These are phyloP conservation scores for Apamea sordens DNA, from an alignment of 2,888 invertebrate species.

Conservation along the genomic window DNA sequence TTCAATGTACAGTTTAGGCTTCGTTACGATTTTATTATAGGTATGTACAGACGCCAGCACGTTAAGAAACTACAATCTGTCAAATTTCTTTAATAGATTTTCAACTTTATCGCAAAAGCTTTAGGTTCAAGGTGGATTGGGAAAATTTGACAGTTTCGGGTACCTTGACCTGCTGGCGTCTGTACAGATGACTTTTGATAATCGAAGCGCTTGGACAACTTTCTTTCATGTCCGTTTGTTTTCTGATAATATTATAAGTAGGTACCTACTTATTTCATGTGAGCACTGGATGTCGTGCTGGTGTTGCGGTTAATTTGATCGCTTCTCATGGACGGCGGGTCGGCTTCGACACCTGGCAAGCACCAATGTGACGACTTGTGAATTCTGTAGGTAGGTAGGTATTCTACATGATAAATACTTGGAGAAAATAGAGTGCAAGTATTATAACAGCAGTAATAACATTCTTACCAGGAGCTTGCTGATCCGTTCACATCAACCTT, in stretches of 20 bases:
- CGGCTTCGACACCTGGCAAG: conserved; percentile 13
- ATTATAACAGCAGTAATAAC: conserved; percentile 4
- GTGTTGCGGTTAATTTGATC: neutral
- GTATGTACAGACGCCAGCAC: neutral
- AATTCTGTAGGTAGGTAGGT: conserved; percentile 25
- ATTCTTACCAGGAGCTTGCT: conserved; percentile 74
- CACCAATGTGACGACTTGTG: conserved; percentile 29
- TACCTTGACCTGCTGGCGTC: too few species aligned
- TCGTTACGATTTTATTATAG: neutral
- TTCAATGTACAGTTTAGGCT: neutral
- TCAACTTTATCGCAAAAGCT: too few species aligned
- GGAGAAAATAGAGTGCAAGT: neutral
- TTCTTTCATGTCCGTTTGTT: neutral
- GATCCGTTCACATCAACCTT: conserved; percentile 74
- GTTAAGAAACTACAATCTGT: too few species aligned
- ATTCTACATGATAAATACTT: conserved; percentile 14
- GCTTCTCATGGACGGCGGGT: conserved; percentile 4
- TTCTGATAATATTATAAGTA: neutral
- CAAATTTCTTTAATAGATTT: too few species aligned
- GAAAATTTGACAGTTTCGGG: too few species aligned
- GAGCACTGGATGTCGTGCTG: conserved; percentile 6
- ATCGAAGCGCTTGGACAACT: neutral
- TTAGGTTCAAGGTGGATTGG: too few species aligned
- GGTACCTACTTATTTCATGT: conserved; percentile 9
- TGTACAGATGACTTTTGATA: neutral